Evolutionary conservation across 2,797 vertebrate genomes (phyloP).

Genomic region (Hafferia zeledoni): DNA sequence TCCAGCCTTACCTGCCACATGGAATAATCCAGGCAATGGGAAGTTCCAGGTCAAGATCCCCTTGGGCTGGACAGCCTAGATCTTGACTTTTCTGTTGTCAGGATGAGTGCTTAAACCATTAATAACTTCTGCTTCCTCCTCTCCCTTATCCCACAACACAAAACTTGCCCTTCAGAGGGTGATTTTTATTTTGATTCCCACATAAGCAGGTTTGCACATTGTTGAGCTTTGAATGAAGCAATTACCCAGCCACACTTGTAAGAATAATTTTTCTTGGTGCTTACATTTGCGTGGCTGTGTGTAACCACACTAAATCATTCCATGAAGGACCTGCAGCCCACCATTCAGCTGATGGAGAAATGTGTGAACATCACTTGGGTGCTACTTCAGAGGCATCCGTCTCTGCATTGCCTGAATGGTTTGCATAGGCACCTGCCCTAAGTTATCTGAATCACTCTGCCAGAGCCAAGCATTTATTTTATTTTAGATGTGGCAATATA

Average conservation of each 20-base stretch:
- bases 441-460: constrained; percentile 25
- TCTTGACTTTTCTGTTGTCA: background rate
- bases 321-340: background rate
- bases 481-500: constrained; percentile 22
- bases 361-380: background rate
- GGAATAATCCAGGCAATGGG: background rate
- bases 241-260: background rate
- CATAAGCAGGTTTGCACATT: background rate
- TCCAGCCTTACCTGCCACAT: background rate
- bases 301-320: background rate
- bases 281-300: background rate
- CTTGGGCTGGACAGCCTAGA: background rate
- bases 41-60: background rate
- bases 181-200: constrained; percentile 26
- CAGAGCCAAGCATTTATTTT: background rate
- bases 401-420: background rate
- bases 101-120: background rate
- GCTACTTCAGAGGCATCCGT: constrained; percentile 3
- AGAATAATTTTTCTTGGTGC: background rate
- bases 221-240: constrained; percentile 13
- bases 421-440: background rate
- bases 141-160: background rate
- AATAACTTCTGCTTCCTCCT: background rate
- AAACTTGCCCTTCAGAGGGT: background rate
- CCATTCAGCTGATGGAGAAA: background rate